A percentile compares a stretch with the other conserved stretches of the same genome.
Conservation (phyloP, 1,140 invertebrate genomes). For the Pseudomyrmex cubaensis region DNA sequence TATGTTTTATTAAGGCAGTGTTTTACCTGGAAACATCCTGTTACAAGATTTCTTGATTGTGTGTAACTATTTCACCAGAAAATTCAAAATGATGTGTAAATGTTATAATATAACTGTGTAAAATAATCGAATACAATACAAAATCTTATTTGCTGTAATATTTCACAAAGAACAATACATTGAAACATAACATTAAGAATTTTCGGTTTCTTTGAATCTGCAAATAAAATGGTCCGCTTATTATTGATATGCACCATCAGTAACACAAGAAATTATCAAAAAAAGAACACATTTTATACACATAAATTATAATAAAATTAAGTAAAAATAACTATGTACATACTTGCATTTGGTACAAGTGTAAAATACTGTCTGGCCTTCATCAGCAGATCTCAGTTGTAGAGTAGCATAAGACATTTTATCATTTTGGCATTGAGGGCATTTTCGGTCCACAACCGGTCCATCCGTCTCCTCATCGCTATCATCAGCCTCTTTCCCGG, state of each 20-base stretch:
- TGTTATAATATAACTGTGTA: slow-evolving; percentile 2
- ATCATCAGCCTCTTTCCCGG: slow-evolving; percentile 80
- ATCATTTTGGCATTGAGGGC: slow-evolving; percentile 95
- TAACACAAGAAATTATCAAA: background rate
- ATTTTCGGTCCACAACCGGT: slow-evolving; percentile 94
- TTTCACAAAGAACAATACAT: background rate
- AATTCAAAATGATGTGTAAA: slow-evolving; percentile 9
- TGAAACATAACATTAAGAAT: slow-evolving; percentile 84
- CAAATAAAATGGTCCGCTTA: slow-evolving; percentile 79
- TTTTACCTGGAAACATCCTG: slow-evolving; percentile 15
- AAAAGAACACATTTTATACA: no score
- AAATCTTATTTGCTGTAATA: background rate
- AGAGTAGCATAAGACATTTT: slow-evolving; percentile 98
- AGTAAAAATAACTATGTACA: slow-evolving; percentile 75
- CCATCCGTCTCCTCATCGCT: slow-evolving; percentile 88
- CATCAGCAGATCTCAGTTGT: slow-evolving; percentile 98
- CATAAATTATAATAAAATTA: background rate
- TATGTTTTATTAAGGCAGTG: slow-evolving; percentile 81
- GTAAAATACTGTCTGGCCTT: slow-evolving; percentile 99
- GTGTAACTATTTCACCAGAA: no score
- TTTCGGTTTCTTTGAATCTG: slow-evolving; percentile 91
- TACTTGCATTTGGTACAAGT: slow-evolving; percentile 98
- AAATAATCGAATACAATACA: background rate
- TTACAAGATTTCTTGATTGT: no score
- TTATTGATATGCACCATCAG: background rate